These are phyloP conservation scores for Halichoerus grypus DNA, from an alignment of 2,113 vertebrate species.

Conservation along the genomic window DNA sequence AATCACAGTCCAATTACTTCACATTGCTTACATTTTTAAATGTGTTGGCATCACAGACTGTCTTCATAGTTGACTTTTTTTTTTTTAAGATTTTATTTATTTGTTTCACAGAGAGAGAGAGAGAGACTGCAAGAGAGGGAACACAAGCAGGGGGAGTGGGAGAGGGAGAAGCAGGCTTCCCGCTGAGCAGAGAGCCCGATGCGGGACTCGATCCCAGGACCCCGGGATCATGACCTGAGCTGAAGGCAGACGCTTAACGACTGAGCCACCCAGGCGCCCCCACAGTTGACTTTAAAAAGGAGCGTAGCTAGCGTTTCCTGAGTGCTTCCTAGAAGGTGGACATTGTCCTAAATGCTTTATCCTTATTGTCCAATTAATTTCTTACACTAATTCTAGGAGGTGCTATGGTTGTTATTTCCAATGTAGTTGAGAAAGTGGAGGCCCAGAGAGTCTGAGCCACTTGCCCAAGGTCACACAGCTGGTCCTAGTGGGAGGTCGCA, in stretches of 20 bases:
- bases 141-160: no score
- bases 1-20: background rate
- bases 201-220: no score
- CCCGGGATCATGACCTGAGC: no score
- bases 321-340: background rate
- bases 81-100: no score
- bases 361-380: background rate
- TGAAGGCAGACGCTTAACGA: no score
- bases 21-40: background rate
- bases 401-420: background rate
- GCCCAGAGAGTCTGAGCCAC: background rate
- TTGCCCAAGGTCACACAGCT: background rate
- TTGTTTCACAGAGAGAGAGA: no score
- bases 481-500: background rate
- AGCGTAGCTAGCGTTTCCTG: rapidly evolving
- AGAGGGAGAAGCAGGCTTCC: no score
- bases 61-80: background rate
- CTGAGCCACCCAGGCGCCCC: no score
- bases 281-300: background rate
- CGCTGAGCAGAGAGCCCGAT: no score
- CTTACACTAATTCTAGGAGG: background rate
- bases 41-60: background rate
- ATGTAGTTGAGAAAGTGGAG: background rate
- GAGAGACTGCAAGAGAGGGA: no score
- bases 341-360: background rate